A percentile compares a stretch with the other conserved stretches of the same genome.
phyloP scores from a whole-genome alignment of 2,797 vertebrate genomes.

The Characodon lateralis region DNA sequence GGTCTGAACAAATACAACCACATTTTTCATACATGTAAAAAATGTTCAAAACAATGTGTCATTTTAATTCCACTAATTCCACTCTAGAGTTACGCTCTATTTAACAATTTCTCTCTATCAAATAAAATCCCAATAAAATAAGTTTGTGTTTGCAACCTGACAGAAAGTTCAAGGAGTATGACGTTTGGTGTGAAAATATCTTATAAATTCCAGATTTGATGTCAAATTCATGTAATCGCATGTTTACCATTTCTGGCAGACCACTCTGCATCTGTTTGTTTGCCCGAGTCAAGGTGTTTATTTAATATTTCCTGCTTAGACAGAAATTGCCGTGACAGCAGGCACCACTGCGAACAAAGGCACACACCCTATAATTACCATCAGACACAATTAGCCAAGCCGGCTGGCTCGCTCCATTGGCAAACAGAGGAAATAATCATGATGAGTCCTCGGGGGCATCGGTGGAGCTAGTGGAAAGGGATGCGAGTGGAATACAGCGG shows the following conservation, averaged over 20 bases:
- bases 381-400: constrained; percentile 66
- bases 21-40: neutral
- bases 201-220: neutral
- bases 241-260: constrained; percentile 28
- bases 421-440: constrained; percentile 57
- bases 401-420: constrained; percentile 50
- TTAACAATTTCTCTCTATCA: neutral
- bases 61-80: neutral
- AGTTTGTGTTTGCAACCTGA: neutral
- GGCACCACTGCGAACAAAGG: constrained; percentile 60
- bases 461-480: constrained; percentile 31
- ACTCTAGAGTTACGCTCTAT: neutral
- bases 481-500: constrained; percentile 51
- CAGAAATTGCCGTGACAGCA: constrained; percentile 65
- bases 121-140: neutral
- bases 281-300: constrained; percentile 57
- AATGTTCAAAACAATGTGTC: neutral
- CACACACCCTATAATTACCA: constrained; percentile 68
- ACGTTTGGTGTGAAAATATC: neutral
- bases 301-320: constrained; percentile 67
- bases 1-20: neutral
- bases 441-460: constrained; percentile 70
- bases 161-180: neutral
- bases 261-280: constrained; percentile 47
- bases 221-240: neutral